Base-by-base conservation (phyloP, 2,113 vertebrate species). In the Phocoena sinus region DNA sequence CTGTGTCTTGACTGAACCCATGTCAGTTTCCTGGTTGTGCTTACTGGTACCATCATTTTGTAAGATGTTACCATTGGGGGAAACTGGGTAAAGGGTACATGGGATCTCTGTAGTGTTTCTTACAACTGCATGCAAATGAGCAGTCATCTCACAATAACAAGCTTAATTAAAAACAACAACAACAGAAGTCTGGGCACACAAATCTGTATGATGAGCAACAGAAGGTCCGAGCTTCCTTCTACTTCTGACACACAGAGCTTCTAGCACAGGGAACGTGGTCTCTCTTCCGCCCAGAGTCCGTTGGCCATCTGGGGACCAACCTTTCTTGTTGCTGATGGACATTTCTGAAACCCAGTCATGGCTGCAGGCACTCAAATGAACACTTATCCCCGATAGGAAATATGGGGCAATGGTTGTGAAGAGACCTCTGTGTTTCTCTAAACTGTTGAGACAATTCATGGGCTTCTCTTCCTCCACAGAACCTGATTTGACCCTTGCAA, bases 231-330 rank as follows among this genome's bases (percentile, higher is more conserved):
- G 62, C 17, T 20, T 41, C 36, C 28, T 11, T 50, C 67, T 15
- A 5, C n/a, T 7, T 44, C 62, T 31, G 9, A 60, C 26, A 21
- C 5, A 17, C 3, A 15, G 23, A 1, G 31, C 8, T 53, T 44
- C 50, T 1, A n/a, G n/a, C 13, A 4, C 9, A 4, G 60, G 68
- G 28, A 1, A 1, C 0, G 33, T 1, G 5, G 15, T 6, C 6
- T 12, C 58, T n/a, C 1, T 53, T 9, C 89, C 2, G 0, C 14
- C 33, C 28, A 1, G 9, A 20, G 31, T 12, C 8, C 12, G 2
- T 13, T n/a, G 31, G 23, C 36, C 21, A 0, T n/a, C 7, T 60
- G 60, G 71, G 36, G 9, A 12, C 26, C 2, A 8, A 33, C 23
- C 25, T 83, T 41, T 36, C 84, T 21, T 8, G 31, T 20, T 47